Conservation (phyloP, 2,113 vertebrate species). For the Dissostichus mawsoni region DNA sequence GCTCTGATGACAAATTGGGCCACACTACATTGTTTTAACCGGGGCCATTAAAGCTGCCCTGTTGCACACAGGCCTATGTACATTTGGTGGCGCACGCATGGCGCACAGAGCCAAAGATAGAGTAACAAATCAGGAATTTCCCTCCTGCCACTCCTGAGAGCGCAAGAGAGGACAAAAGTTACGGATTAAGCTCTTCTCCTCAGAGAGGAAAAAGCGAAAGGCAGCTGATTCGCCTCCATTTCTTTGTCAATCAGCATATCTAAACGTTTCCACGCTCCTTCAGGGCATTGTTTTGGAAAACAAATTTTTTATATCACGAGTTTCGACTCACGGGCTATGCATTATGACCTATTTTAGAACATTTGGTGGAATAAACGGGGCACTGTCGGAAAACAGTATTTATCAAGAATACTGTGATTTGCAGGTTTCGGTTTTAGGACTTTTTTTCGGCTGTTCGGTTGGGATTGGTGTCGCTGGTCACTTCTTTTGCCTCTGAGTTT, state of each 20-base stretch:
- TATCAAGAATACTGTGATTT: slow-evolving; percentile 38
- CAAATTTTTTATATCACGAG: slow-evolving; percentile 12
- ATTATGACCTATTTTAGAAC: slow-evolving; percentile 17
- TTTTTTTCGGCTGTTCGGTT: slow-evolving; percentile 27
- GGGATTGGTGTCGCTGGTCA: slow-evolving; percentile 47
- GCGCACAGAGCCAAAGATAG: slow-evolving; percentile 81
- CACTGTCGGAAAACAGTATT: slow-evolving; percentile 16
- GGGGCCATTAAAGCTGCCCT: slow-evolving; percentile 4
- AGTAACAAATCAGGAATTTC: slow-evolving; percentile 86
- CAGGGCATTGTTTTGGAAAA: slow-evolving; percentile 1
- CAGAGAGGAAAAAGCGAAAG: slow-evolving; percentile 30
- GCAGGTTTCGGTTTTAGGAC: slow-evolving; percentile 57
- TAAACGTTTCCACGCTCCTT: slow-evolving; percentile 1
- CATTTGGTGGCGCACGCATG: slow-evolving; percentile 76
- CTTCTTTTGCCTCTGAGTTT: slow-evolving; percentile 43
- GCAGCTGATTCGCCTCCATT: slow-evolving; percentile 22
- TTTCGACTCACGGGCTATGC: slow-evolving; percentile 27
- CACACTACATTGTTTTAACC: not conserved
- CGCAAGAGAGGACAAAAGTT: slow-evolving; percentile 68
- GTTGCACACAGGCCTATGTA: slow-evolving; percentile 64
- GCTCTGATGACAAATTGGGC: not conserved
- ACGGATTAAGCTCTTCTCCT: slow-evolving; percentile 58
- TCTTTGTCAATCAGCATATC: not conserved
- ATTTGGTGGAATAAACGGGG: slow-evolving; percentile 48
- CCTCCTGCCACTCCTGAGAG: slow-evolving; percentile 83